Evolutionary conservation across 35 echinoderm and acorn worm genomes (phyloP).

Genomic region (Lytechinus variegatus): DNA sequence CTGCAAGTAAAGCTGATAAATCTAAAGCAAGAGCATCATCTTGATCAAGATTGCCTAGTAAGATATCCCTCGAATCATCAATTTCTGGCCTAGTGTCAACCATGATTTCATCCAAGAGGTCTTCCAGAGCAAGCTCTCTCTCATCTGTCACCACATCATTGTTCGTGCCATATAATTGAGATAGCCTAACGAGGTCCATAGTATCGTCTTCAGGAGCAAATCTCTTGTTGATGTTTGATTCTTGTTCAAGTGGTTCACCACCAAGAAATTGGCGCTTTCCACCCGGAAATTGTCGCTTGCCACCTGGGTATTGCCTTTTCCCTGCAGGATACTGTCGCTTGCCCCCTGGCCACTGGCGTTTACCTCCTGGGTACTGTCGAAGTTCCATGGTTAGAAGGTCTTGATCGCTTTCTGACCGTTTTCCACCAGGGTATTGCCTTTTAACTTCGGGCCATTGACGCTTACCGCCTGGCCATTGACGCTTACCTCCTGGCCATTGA

Average conservation of each 20-base stretch:
- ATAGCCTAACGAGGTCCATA: not conserved
- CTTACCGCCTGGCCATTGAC: constrained; percentile 31
- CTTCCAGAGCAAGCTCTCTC: not conserved
- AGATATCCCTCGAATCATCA: not conserved
- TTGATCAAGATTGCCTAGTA: constrained; percentile 16
- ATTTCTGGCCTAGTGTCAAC: constrained; percentile 40
- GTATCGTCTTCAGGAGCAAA: constrained; percentile 38
- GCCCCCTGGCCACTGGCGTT: constrained; percentile 12
- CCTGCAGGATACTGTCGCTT: constrained; percentile 47
- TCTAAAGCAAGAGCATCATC: constrained; percentile 37
- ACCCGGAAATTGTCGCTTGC: constrained; percentile 41
- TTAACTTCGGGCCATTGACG: constrained; percentile 15
- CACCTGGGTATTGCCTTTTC: constrained; percentile 37
- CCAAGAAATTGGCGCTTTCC: constrained; percentile 45
- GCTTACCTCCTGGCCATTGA: constrained; percentile 23
- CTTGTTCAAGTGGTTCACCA: constrained; percentile 1
- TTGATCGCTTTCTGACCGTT: constrained; percentile 21
- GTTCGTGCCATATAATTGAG: constrained; percentile 1
- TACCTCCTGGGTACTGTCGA: constrained; percentile 20
- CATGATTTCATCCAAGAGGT: constrained; percentile 32
- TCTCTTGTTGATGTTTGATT: constrained; percentile 21
- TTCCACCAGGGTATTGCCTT: constrained; percentile 45
- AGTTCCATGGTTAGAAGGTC: constrained; percentile 36
- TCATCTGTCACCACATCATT: not conserved
- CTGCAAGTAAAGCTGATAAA: constrained; percentile 23